Conservation (phyloP, 2,113 vertebrate species). For the Callipepla squamata region DNA sequence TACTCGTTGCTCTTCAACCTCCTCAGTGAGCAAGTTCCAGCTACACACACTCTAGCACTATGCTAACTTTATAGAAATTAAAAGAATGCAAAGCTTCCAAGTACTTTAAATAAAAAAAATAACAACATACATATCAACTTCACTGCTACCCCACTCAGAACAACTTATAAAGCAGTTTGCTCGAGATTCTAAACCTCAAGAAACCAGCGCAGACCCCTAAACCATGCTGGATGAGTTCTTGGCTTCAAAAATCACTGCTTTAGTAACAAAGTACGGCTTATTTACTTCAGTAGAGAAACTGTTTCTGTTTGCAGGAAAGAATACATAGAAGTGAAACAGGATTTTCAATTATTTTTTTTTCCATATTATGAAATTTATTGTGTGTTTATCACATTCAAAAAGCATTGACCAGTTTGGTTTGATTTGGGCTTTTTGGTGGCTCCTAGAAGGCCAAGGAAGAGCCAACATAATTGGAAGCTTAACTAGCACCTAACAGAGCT, state of each 20-base stretch:
- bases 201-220: slow-evolving; percentile 8
- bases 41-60: neutral
- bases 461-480: slow-evolving; percentile 22
- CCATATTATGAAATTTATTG: slow-evolving; percentile 57
- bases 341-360: neutral
- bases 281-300: slow-evolving; percentile 43
- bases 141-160: neutral
- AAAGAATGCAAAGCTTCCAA: slow-evolving; percentile 10
- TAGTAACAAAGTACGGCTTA: slow-evolving; percentile 39
- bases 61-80: neutral
- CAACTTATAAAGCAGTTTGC: neutral
- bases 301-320: slow-evolving; percentile 89
- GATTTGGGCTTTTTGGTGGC: slow-evolving; percentile 3
- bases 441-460: slow-evolving; percentile 52
- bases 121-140: neutral
- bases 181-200: slow-evolving; percentile 21
- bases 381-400: slow-evolving; percentile 85
- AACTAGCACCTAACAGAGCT: slow-evolving; percentile 3
- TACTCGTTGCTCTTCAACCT: neutral
- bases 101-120: neutral
- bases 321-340: slow-evolving; percentile 71
- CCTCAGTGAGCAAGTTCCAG: neutral
- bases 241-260: slow-evolving; percentile 51
- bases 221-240: neutral
- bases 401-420: slow-evolving; percentile 74